phyloP scores from a whole-genome alignment of 1,140 invertebrate species.

The Drusus annulatus region DNA sequence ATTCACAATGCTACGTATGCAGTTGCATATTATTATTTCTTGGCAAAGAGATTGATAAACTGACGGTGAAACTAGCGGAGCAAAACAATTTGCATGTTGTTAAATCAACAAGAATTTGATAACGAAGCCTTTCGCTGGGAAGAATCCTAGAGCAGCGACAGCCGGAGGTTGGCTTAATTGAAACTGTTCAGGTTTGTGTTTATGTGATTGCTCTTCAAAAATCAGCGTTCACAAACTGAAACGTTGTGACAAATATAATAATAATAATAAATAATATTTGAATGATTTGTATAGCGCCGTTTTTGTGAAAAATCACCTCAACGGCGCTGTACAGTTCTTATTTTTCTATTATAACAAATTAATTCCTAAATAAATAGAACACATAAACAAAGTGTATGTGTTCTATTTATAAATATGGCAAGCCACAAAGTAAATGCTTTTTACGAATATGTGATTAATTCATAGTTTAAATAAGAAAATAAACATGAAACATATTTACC shows the following conservation, averaged over 20 bases:
- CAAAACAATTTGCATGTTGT: slow-evolving; percentile 29
- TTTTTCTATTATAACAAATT: too few species aligned
- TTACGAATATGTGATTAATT: too few species aligned
- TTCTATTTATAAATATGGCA: too few species aligned
- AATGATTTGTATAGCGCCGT: too few species aligned
- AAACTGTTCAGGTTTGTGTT: background rate
- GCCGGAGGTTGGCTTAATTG: slow-evolving; percentile 9
- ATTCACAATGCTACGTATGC: background rate
- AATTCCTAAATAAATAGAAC: too few species aligned
- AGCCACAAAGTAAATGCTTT: too few species aligned
- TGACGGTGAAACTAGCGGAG: background rate
- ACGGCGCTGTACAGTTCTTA: too few species aligned
- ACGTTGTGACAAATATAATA: background rate
- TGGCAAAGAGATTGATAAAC: slow-evolving; percentile 1
- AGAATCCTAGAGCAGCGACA: background rate
- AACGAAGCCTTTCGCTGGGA: background rate
- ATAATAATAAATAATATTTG: too few species aligned
- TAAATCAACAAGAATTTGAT: slow-evolving; percentile 32
- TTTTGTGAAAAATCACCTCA: too few species aligned
- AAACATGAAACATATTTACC: too few species aligned
- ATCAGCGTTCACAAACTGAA: background rate
- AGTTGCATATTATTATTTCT: background rate
- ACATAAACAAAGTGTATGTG: too few species aligned
- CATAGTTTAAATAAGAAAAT: too few species aligned
- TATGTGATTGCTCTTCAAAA: background rate